A percentile compares a stretch with the other conserved stretches of the same genome.
Evolutionary conservation across 2,888 invertebrate species (phyloP).

Genomic region (Slavum lentiscoides): DNA sequence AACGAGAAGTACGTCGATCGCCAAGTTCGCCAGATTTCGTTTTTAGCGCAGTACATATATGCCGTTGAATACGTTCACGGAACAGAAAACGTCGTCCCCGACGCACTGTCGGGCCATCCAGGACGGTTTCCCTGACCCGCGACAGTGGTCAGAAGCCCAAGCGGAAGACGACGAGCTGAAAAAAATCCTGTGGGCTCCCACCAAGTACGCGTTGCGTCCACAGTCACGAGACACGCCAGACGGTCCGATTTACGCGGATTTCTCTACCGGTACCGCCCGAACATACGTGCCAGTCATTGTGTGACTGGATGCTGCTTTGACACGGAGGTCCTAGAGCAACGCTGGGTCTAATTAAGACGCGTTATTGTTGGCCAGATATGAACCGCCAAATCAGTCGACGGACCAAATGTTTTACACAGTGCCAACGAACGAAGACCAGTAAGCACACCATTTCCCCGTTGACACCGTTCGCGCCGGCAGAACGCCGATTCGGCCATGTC

Average conservation of each 20-base stretch:
- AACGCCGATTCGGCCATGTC: not conserved
- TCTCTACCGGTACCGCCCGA: no score
- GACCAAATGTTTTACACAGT: not conserved
- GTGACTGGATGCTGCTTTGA: no score
- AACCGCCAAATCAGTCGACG: fast-evolving
- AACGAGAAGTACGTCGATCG: not conserved
- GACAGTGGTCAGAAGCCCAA: not conserved
- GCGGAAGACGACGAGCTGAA: no score
- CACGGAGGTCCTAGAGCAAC: not conserved
- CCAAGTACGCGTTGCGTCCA: not conserved
- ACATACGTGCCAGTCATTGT: no score
- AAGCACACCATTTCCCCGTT: not conserved
- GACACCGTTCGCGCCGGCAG: not conserved
- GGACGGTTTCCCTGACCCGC: fast-evolving
- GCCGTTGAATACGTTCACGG: not conserved
- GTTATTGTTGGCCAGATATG: not conserved
- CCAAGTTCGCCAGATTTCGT: not conserved
- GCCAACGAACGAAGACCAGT: not conserved
- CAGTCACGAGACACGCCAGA: no score
- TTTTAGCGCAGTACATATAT: not conserved
- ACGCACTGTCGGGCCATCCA: not conserved
- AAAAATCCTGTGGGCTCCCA: no score
- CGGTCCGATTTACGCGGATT: not conserved
- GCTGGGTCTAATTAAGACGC: not conserved
- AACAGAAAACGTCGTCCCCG: not conserved